Percentiles rank a stretch among this genome's conserved stretches.
These are phyloP conservation scores for Turritopsis dohrnii DNA, from an alignment of 30 jellyfish, hydroid and myxozoan species.

Conservation along the genomic window DNA sequence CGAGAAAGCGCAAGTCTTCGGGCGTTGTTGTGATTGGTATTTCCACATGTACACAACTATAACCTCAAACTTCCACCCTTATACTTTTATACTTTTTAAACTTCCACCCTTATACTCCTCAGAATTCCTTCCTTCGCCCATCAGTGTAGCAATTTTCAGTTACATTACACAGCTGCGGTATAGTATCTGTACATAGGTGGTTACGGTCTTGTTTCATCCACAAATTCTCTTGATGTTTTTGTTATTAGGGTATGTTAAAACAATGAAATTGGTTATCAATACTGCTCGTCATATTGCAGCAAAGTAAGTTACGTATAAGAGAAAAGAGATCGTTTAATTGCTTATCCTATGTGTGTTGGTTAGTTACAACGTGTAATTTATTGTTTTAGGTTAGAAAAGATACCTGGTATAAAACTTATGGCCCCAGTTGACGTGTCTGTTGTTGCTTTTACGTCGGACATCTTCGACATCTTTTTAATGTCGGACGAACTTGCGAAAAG, in stretches of 20 bases:
- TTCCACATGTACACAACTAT: too few species aligned
- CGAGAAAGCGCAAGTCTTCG: too few species aligned
- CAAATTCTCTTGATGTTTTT: not conserved
- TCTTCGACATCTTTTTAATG: slow-evolving; percentile 76
- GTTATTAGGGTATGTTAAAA: slow-evolving; percentile 79
- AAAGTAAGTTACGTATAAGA: slow-evolving; percentile 60
- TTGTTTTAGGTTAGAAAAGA: slow-evolving; percentile 54
- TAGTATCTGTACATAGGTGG: too few species aligned
- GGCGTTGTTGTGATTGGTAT: too few species aligned
- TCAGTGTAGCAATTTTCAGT: too few species aligned
- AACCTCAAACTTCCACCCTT: too few species aligned
- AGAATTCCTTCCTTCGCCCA: too few species aligned
- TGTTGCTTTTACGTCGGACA: slow-evolving; percentile 86
- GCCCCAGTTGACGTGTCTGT: slow-evolving; percentile 56
- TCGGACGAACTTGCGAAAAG: slow-evolving; percentile 66
- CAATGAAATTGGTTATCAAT: slow-evolving; percentile 62
- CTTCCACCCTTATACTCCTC: too few species aligned
- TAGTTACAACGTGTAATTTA: not conserved
- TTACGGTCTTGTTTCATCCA: too few species aligned
- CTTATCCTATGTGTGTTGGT: not conserved
- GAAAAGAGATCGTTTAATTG: not conserved
- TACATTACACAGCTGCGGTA: too few species aligned
- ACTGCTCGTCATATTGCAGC: slow-evolving; percentile 73
- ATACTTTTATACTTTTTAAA: too few species aligned
- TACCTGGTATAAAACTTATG: slow-evolving; percentile 57